These are phyloP conservation scores for Drosophila neocordata DNA, from an alignment of 1,140 invertebrate genomes.

Conservation along the genomic window DNA sequence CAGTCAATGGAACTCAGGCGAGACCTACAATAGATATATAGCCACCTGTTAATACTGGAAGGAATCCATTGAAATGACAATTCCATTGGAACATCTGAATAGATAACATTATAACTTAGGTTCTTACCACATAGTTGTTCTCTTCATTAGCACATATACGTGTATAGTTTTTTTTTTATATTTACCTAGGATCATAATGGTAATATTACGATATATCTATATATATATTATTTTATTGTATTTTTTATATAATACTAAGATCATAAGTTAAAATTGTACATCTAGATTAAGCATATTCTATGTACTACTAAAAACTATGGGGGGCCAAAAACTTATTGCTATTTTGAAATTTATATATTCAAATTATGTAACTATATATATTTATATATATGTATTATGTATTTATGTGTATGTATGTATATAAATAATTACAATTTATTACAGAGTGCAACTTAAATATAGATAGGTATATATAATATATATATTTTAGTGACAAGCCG, in stretches of 20 bases:
- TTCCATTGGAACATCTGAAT: background rate
- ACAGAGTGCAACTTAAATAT: background rate
- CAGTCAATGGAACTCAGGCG: background rate
- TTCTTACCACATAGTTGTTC: no score
- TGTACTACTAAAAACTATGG: background rate
- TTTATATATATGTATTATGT: background rate
- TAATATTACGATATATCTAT: background rate
- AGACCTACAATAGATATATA: background rate
- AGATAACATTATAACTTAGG: background rate
- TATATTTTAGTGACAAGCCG: constrained; percentile 1
- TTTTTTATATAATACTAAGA: constrained; percentile 25
- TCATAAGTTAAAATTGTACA: constrained; percentile 28
- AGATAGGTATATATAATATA: background rate
- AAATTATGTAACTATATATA: constrained; percentile 4
- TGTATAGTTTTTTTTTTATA: no score
- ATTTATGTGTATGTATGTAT: background rate
- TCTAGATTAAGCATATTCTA: constrained; percentile 3
- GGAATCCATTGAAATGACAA: background rate
- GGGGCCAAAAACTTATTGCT: background rate
- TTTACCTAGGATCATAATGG: no score
- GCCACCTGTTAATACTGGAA: constrained; percentile 2
- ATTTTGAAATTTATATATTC: background rate
- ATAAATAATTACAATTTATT: constrained; percentile 21
- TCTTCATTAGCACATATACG: no score
- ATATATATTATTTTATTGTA: constrained; percentile 26